Base-by-base conservation (phyloP, 2,113 vertebrate species). In the Podiceps cristatus region DNA sequence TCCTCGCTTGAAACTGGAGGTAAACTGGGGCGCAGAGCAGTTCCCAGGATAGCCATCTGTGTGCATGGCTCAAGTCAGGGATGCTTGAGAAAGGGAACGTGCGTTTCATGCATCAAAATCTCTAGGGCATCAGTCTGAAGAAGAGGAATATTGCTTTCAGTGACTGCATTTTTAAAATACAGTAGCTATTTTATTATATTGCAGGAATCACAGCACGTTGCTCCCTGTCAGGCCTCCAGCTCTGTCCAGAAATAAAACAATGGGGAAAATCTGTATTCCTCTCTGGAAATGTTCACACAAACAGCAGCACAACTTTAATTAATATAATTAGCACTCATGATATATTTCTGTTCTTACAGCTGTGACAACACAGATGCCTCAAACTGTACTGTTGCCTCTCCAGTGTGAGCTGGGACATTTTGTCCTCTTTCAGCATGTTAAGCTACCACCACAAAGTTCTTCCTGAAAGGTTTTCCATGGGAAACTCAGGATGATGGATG, bases 231-330 rank as follows among this genome's bases (percentile, higher is more conserved):
- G 68, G 68, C 22, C 66, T 89, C 49, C 77, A 85, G 66, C 40
- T 94, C 85, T 86, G 52, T 55, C 58, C 13, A 2, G 52, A 89
- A 92, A 75, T 18, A 90, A 85, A 95, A 96, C 91, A 94, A 91
- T 91, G 55, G 45, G 40, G 11, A 33, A 94, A 95, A 94, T 92
- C 91, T 72, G 80, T 88, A 96, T 97, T 97, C 93, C 53, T 69
- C 59, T 45, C 63, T 80, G 68, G 84, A 96, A 92, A 64, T 0
- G 3, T 72, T 86, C 93, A 76, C 86, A 75, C 67, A 86, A 95
- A 94, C 69, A 94, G 86, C 87, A 92, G 73, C 33, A 47, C 93
- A 93, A 87, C 28, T 92, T 71, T 92, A 93, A 97, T 97, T 96
- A 91, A 95, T 80, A 59, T 86, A 96, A 98, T 97, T 93, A 97